These are phyloP conservation scores for Phalacrocorax carbo DNA, from an alignment of 2,113 vertebrate genomes.

Conservation along the genomic window DNA sequence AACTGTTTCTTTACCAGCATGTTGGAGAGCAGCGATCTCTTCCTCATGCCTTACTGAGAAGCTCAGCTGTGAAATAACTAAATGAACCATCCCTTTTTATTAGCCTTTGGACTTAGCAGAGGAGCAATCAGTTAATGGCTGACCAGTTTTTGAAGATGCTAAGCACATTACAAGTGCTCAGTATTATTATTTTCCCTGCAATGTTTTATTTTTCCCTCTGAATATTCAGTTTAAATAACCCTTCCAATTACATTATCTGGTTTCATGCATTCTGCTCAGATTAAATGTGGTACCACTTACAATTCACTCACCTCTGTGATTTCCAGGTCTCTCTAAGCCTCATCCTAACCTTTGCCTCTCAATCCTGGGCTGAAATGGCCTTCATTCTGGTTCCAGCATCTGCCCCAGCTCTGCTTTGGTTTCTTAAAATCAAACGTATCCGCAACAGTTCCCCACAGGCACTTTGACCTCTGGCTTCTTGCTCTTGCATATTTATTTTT, in stretches of 20 bases:
- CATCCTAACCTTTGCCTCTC: not conserved
- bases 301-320: not conserved
- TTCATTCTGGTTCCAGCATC: not conserved
- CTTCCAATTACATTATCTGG: conserved; percentile 24
- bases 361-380: not conserved
- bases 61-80: conserved; percentile 64
- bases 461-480: not conserved
- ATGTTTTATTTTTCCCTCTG: conserved; percentile 45
- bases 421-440: not conserved
- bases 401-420: not conserved
- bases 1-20: conserved; percentile 41
- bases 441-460: not conserved
- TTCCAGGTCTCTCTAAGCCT: not conserved
- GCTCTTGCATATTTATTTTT: not conserved
- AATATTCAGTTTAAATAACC: conserved; percentile 53
- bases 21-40: not conserved
- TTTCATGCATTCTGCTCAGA: conserved; percentile 18
- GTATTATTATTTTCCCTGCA: conserved; percentile 47
- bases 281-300: not conserved
- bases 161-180: conserved; percentile 49
- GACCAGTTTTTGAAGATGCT: conserved; percentile 54
- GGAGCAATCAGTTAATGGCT: conserved; percentile 58
- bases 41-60: conserved; percentile 55
- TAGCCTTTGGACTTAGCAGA: conserved; percentile 60
- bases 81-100: conserved; percentile 64